Base-by-base conservation (phyloP, 2,113 vertebrate genomes). In the Merops nubicus region DNA sequence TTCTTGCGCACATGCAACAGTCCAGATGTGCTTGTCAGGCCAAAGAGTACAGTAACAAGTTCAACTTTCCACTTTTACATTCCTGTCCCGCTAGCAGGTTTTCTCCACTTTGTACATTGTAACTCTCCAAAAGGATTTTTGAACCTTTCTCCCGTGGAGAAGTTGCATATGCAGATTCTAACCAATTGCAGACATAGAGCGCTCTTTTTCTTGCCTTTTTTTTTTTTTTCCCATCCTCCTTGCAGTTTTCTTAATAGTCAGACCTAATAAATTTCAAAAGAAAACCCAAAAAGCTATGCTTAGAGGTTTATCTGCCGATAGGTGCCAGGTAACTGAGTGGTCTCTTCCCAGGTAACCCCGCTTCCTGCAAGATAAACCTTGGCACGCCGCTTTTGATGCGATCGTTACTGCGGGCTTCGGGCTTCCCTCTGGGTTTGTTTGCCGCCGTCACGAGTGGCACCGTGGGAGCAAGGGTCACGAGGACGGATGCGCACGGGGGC, bases 171-270 rank as follows among this genome's bases (percentile, higher is more conserved):
- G 19, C 74, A 33, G 34, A 42, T 79, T 91, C 85, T 64, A 62
- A 21, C n/a, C 31, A 29, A 16, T 16, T 16, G 53, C 36, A 62
- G 23, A 53, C 19, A 60, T 0, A 8, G 29, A 72, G 7, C 14
- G 22, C 34, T 26, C 25, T 23, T 34, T 21, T 26, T 36, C 4
- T 4, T 9, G 3, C 11, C 23, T 38, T 5, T 3, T 9, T 31
- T 8, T 8, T 34, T 5, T 12, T 5, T 9, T 28, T 1, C 2
- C n/a, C n/a, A n/a, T n/a, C n/a, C n/a, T n/a, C n/a, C 3, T 14
- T 31, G 67, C 20, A 14, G 1, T 75, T 91, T 96, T 83, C 25
- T 29, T 83, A 38, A 50, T 19, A 34, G 62, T 88, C 84, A 56
- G 42, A 34, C 34, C n/a, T 31, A 68, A 91, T 36, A 59, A 7